Evolutionary conservation across 2,888 invertebrate species (phyloP), one percentile per base, ranked within the genome.

Genomic region (Meteorus colon): DNA sequence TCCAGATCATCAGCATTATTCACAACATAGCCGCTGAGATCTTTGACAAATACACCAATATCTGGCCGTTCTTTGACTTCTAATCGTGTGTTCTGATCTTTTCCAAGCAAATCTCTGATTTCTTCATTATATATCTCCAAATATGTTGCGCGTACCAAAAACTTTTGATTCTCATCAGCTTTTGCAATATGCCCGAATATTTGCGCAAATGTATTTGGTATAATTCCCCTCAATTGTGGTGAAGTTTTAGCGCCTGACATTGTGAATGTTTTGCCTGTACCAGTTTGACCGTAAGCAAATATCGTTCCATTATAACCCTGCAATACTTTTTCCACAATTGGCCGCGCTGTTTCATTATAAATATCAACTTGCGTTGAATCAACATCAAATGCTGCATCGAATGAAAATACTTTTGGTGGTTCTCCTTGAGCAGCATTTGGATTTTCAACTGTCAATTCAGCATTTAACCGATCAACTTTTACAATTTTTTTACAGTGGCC

Each of bases 81-180:
- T 16, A 98, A 91, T 84, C 95, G 94, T 84, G 93, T 94, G 82
- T 94, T 94, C 45, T 97, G 96, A 89, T 97, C 96, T 89, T 96
- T 96, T 6, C 95, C 95, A 4, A 99, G 91, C 62, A 99, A 92
- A 91, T 99, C 99, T 34, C 98, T 93, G 0, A 99, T 97, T 90
- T 99, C 99, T 90, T 99, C 99, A 90, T 99, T 99, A 90, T 99
- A 99, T 79, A 99, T 99, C 92, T 99, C 99, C 90, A 99, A 92
- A 89, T 99, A 99, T 0, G 99, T 98, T 5, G 98, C 98, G 82
- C 98, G 94, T 6, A 99, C 99, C 71, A 99, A 92, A 90, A 99
- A 99, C 85, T 97, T 96, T 84, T 96, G 95, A 86, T 96, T 95
- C 76, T 96, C 97, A 75, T 94, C 95, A 0, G 98, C 97, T 87